phyloP scores from a whole-genome alignment of 2,113 vertebrate genomes.

The Crotalus helleri region DNA sequence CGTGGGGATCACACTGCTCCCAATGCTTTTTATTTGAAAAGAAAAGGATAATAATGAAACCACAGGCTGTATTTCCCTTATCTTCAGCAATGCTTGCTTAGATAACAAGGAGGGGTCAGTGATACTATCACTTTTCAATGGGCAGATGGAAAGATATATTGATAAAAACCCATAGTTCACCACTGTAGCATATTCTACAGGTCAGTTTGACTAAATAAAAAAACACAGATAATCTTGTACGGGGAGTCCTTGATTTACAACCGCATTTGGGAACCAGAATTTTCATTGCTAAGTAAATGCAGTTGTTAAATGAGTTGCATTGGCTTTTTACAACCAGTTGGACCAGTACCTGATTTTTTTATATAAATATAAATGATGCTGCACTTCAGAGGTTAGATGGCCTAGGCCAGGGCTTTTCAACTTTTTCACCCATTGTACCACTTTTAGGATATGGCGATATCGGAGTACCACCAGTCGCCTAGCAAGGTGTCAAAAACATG shows the following conservation, averaged over 20 bases:
- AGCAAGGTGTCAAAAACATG: too few relatives aligned
- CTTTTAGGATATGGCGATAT: too few relatives aligned
- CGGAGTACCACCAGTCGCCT: too few relatives aligned
- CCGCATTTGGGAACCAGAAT: background rate
- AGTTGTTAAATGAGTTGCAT: background rate
- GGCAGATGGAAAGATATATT: background rate
- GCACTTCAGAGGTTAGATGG: too few relatives aligned
- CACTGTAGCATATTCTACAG: conserved; percentile 28
- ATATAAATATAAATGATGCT: too few relatives aligned
- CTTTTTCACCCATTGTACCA: too few relatives aligned
- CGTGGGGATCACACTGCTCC: background rate
- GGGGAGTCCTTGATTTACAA: background rate
- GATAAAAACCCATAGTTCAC: background rate
- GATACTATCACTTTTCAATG: background rate
- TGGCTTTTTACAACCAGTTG: background rate
- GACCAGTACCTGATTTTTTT: too few relatives aligned
- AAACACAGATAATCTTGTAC: conserved; percentile 48
- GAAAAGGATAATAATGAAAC: background rate
- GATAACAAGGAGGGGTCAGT: background rate
- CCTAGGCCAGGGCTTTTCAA: too few relatives aligned
- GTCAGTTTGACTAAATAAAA: conserved; percentile 26
- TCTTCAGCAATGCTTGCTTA: background rate
- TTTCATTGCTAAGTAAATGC: background rate
- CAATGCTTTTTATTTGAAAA: background rate
- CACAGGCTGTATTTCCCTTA: background rate